Evolutionary conservation across 2,888 invertebrate genomes (phyloP), one percentile per base, ranked within the genome.

Genomic region (Onthophagus sagittarius): DNA sequence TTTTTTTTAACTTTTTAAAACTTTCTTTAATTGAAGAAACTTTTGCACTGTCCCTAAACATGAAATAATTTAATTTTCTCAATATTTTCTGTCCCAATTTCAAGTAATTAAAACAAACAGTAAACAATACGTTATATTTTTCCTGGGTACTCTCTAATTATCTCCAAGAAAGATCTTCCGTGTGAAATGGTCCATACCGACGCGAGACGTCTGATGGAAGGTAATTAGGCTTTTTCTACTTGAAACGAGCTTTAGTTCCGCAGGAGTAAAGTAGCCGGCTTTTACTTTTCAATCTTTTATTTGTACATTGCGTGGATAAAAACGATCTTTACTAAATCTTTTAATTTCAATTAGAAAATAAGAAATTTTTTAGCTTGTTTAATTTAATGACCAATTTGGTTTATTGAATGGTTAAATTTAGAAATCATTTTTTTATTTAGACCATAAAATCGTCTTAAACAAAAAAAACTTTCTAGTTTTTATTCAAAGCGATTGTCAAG

Each of bases 381-480:
- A 2, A 23, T 23, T 23, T 23, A n/a, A n/a, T n/a, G n/a, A n/a
- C n/a, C n/a, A n/a, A n/a, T 23, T 23, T 23, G 23, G 23, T 23
- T 23, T 23, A 23, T 23, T 23, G 23, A 23, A 3, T 23, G 3
- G 3, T 2, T 53, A 53, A 53, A 7, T 2, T 53, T 9, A 53
- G 2, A 9, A 9, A 53, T 53, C 6, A 53, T 53, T 9, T 53
- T 53, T 53, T 53, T 53, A 53, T 53, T 53, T 11, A 53, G 39
- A 53, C 39, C 39, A 53, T 53, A 53, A 53, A 53, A 53, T 53
- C 39, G 1, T 53, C 5, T 53, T 53, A 53, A 53, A 53, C 39
- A 11, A 53, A 53, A 53, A 70, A 71, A 73, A 72, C 74, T 74
- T 74, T 74, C 74, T 67, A 69, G 62, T 4, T 23, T 23, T 23